Base-by-base conservation (phyloP, 2,888 invertebrate genomes). In the Germaria angustata region DNA sequence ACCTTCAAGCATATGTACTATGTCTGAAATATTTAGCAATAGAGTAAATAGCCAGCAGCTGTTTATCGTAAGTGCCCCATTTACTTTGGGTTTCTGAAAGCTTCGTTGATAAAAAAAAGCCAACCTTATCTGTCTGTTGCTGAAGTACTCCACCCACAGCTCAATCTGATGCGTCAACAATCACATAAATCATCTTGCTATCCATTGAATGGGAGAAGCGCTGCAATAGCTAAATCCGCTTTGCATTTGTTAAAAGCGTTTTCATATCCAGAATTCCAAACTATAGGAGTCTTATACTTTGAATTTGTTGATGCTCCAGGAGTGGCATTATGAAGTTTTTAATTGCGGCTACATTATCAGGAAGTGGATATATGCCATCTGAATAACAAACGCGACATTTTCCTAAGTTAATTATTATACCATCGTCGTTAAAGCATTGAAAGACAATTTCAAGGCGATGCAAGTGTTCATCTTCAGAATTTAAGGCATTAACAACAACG, bases 401-500 rank as follows among this genome's bases (percentile, higher is more conserved):
- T 57, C 1, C 11, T 13, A 57, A 32, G 9, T 57, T 57, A 20
- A 57, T 36, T 2, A 36, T 36, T 36, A 57, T 13, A 20, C 57
- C 36, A 22, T 36, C 20, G 20, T 36, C 57, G n/a, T 36, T 17
- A 13, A 36, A 57, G 1, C 36, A 15, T 20, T 36, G 17, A 36
- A 36, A 36, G 1, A 57, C 20, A 1, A 17, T 1, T 20, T 57
- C 20, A 20, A 57, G 57, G 5, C 20, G 44, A 44, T 39, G 39
- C 13, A 39, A 13, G n/a, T n/a, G 39, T 11, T 51, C 51, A 5
- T 22, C 24, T 9, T n/a, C 46, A 0, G 71, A 3, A n/a, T 8
- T 36, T 5, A 65, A 20, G n/a, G 66, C 59, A 2, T 73, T 53
- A 15, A 66, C 32, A 41, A 80, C 20, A 32, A 73, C 68, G 34